Evolutionary conservation across 2,797 vertebrate genomes (phyloP).

Genomic region (Hemibagrus guttatus): DNA sequence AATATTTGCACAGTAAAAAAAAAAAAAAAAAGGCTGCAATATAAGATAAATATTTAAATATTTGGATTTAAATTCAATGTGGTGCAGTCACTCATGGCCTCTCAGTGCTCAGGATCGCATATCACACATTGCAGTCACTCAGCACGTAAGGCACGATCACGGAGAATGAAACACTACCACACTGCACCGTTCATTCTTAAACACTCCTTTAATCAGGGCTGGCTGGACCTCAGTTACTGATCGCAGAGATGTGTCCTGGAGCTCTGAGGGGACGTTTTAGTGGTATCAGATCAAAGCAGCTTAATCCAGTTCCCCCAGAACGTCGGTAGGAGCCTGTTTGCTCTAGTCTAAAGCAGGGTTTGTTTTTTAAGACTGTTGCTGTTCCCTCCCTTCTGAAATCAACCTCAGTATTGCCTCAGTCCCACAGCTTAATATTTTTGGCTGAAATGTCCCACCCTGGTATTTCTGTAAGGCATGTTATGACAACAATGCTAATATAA

Average conservation of each 20-base stretch:
- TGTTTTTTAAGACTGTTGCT: neutral
- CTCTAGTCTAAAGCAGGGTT: slow-evolving; percentile 14
- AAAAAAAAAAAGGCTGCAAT: neutral
- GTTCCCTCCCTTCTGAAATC: neutral
- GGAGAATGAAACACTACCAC: neutral
- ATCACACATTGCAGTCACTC: neutral
- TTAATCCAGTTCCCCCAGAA: slow-evolving; percentile 26
- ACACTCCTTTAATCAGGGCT: neutral
- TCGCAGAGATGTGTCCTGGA: neutral
- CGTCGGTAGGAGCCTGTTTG: slow-evolving; percentile 17
- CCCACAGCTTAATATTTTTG: neutral
- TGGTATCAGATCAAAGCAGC: slow-evolving; percentile 37
- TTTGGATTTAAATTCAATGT: neutral
- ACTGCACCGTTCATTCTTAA: neutral
- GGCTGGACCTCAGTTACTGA: neutral
- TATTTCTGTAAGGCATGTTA: neutral
- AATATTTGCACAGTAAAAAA: neutral
- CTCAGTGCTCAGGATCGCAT: neutral
- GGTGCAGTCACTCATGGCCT: neutral
- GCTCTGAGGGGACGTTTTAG: neutral
- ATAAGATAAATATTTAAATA: too few species aligned
- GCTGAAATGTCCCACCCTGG: slow-evolving; percentile 7
- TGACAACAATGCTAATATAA: neutral
- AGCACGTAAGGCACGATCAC: neutral
- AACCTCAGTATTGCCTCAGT: neutral